Evolutionary conservation across 2,113 vertebrate species (phyloP).

Genomic region (Sigmodon hispidus): DNA sequence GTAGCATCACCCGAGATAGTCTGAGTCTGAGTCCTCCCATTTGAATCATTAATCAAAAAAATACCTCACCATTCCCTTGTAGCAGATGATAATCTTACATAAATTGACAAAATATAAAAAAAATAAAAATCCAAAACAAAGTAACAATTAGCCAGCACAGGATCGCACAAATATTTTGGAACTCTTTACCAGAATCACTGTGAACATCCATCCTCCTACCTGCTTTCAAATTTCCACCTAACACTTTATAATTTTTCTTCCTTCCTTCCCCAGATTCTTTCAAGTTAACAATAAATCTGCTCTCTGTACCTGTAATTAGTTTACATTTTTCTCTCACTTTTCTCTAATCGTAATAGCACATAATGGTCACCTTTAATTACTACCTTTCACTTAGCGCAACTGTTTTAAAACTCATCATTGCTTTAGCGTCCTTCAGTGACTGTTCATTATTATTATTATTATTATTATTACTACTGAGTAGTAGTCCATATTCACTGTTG

Average conservation of each 20-base stretch:
- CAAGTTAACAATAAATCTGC: neutral
- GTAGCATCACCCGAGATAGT: neutral
- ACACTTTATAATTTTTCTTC: neutral
- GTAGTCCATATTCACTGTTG: neutral
- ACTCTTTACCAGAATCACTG: neutral
- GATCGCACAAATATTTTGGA: neutral
- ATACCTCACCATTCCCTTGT: neutral
- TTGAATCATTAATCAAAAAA: neutral
- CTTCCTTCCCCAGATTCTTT: neutral
- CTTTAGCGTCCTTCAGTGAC: neutral
- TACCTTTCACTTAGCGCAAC: neutral
- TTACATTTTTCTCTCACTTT: neutral
- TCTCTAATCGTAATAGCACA: neutral
- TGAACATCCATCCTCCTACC: neutral
- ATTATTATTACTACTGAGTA: neutral
- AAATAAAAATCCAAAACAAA: neutral
- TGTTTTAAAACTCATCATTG: neutral
- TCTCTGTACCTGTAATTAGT: neutral
- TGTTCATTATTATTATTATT: neutral
- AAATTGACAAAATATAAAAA: neutral
- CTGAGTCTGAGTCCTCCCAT: neutral
- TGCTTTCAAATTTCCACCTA: neutral
- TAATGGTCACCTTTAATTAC: neutral
- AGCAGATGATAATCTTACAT: neutral
- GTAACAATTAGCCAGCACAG: neutral